These are phyloP conservation scores for Pinna nobilis DNA, from an alignment of 1,140 invertebrate genomes.

Conservation along the genomic window DNA sequence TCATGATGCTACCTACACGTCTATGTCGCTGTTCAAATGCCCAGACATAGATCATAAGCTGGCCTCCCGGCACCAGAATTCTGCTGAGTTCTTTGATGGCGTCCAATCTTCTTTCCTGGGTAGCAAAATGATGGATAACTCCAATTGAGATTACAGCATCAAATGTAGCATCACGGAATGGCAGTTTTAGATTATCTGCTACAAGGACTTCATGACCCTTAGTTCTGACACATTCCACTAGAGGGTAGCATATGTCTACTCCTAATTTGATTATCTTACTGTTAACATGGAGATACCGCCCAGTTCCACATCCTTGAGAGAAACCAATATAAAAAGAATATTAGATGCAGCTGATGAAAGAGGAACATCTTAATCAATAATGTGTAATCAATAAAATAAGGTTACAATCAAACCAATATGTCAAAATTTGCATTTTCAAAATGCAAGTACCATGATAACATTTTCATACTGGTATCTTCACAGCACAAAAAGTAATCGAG, in stretches of 20 bases:
- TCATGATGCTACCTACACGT: conserved; percentile 77
- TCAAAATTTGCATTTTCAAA: too few species aligned
- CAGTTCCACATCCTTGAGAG: conserved; percentile 89
- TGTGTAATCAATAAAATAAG: too few species aligned
- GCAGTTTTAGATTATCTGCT: conserved; percentile 89
- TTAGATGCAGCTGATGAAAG: too few species aligned
- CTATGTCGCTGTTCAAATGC: conserved; percentile 95
- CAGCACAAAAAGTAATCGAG: too few species aligned
- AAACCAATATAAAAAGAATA: too few species aligned
- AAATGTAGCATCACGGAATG: conserved; percentile 93
- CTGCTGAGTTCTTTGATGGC: conserved; percentile 91
- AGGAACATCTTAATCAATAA: too few species aligned
- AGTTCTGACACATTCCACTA: conserved; percentile 85
- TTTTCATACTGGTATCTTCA: too few species aligned
- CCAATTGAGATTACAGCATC: conserved; percentile 96
- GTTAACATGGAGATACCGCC: conserved; percentile 93
- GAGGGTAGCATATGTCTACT: conserved; percentile 87
- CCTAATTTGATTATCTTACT: conserved; percentile 90
- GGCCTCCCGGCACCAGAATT: conserved; percentile 91
- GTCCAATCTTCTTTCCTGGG: conserved; percentile 87
- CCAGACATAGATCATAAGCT: conserved; percentile 96
- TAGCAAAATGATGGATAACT: conserved; percentile 97
- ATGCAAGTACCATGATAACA: too few species aligned
- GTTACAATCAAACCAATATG: too few species aligned
- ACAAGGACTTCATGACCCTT: conserved; percentile 88